A percentile compares a stretch with the other conserved stretches of the same genome.
Conservation (phyloP, 2,888 invertebrate genomes). For the Agrochola lychnidis region DNA sequence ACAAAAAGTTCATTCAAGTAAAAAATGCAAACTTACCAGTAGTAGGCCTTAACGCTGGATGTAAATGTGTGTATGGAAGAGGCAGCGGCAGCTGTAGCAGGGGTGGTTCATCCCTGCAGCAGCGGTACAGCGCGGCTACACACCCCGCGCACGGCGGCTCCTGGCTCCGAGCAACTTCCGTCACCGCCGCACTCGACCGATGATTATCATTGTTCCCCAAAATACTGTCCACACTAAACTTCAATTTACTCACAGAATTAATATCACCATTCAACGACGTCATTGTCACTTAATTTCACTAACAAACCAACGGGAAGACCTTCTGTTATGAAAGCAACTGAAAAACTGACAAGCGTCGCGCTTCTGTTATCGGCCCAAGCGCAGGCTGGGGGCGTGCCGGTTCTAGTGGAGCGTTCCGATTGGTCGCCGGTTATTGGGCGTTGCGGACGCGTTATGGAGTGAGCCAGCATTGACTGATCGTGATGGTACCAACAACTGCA, state of each 20-base stretch:
- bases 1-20: neutral
- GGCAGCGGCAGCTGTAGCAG: conserved; percentile 82
- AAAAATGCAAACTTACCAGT: conserved; percentile 74
- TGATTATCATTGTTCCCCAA: conserved; percentile 87
- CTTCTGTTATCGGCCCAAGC: conserved; percentile 77
- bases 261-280: conserved; percentile 84
- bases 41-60: conserved; percentile 86
- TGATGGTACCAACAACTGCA: conserved; percentile 84
- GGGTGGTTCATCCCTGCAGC: conserved; percentile 90
- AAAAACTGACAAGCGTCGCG: conserved; percentile 82
- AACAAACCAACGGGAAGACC: conserved; percentile 67
- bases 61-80: conserved; percentile 84
- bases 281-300: conserved; percentile 77
- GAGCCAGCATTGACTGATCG: conserved; percentile 83
- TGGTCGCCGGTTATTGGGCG: conserved; percentile 81
- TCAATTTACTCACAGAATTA: conserved; percentile 85
- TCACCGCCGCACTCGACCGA: conserved; percentile 55
- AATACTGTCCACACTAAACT: conserved; percentile 94
- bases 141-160: conserved; percentile 91
- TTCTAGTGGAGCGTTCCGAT: conserved; percentile 73
- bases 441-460: conserved; percentile 79
- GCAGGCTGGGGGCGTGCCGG: conserved; percentile 84
- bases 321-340: conserved; percentile 76
- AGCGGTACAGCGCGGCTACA: conserved; percentile 92
- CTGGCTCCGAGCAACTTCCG: conserved; percentile 75